Evolutionary conservation across 2,797 vertebrate species (phyloP).

Genomic region (Heterohyrax brucei): DNA sequence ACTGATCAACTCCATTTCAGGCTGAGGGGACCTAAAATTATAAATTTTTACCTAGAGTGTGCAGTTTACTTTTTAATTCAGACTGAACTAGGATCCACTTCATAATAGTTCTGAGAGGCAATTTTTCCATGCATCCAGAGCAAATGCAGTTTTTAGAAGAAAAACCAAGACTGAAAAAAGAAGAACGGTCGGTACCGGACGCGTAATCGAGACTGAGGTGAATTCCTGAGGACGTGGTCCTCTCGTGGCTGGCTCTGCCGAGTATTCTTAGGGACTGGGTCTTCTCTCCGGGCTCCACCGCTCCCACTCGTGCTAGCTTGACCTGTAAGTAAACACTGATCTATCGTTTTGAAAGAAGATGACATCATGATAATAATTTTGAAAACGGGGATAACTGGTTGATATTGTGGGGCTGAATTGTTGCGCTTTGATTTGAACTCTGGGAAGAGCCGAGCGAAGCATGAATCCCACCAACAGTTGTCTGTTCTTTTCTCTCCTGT

Average conservation of each 20-base stretch:
- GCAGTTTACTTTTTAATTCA: slow-evolving; percentile 74
- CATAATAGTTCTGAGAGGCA: slow-evolving; percentile 40
- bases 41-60: background rate
- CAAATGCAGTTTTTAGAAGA: slow-evolving; percentile 24
- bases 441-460: background rate
- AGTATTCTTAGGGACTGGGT: background rate
- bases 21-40: slow-evolving; percentile 29
- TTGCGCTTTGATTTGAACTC: background rate
- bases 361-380: background rate
- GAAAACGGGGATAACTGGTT: slow-evolving; percentile 20
- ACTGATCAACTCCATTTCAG: slow-evolving; percentile 62
- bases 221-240: slow-evolving; percentile 29
- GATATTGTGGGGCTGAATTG: background rate
- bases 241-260: background rate
- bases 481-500: background rate
- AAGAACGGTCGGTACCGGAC: slow-evolving; percentile 46
- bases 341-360: slow-evolving; percentile 18
- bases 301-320: background rate
- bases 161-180: slow-evolving; percentile 55
- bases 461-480: rapidly evolving
- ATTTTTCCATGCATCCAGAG: slow-evolving; percentile 55
- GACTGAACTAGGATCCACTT: slow-evolving; percentile 43
- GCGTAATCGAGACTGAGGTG: background rate
- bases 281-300: background rate
- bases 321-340: slow-evolving; percentile 28